Evolutionary conservation across 2,888 invertebrate genomes (phyloP).

Genomic region (Clitarchus hookeri): DNA sequence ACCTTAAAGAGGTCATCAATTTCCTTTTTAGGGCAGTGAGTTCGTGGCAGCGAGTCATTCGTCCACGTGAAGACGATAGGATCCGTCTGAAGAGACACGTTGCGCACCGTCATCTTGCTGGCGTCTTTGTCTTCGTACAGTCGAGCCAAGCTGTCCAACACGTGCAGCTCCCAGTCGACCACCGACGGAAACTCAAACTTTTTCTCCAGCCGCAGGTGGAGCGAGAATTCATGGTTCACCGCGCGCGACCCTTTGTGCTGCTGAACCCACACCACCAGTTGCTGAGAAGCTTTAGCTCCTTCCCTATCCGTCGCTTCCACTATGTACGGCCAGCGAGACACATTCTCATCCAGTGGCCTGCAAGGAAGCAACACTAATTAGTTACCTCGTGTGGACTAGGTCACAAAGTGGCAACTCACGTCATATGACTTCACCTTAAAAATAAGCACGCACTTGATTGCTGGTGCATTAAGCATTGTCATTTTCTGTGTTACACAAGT

Average conservation of each 20-base stretch:
- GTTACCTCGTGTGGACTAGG: too few species aligned
- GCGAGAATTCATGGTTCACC: slow-evolving; percentile 80
- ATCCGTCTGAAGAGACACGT: slow-evolving; percentile 63
- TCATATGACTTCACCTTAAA: too few species aligned
- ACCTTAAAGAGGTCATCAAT: slow-evolving; percentile 72
- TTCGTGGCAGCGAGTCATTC: slow-evolving; percentile 81
- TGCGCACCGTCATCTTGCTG: slow-evolving; percentile 70
- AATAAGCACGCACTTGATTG: too few species aligned
- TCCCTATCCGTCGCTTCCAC: slow-evolving; percentile 81
- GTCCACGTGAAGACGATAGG: slow-evolving; percentile 78
- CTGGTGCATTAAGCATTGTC: too few species aligned
- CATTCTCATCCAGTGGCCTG: slow-evolving; percentile 80
- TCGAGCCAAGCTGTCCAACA: slow-evolving; percentile 63
- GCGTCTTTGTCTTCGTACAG: slow-evolving; percentile 63
- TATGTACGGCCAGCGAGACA: slow-evolving; percentile 80
- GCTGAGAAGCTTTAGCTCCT: slow-evolving; percentile 72
- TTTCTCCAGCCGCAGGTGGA: slow-evolving; percentile 69
- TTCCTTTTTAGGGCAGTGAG: slow-evolving; percentile 76
- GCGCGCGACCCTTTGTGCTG: slow-evolving; percentile 78
- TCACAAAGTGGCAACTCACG: too few species aligned
- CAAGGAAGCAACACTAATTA: slow-evolving; percentile 38
- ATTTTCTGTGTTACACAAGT: too few species aligned
- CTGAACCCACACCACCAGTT: slow-evolving; percentile 73
- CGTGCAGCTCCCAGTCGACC: slow-evolving; percentile 78
- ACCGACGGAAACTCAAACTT: slow-evolving; percentile 64